phyloP scores from a whole-genome alignment of 2,888 invertebrate species.

The Pyrocoelia pectoralis region DNA sequence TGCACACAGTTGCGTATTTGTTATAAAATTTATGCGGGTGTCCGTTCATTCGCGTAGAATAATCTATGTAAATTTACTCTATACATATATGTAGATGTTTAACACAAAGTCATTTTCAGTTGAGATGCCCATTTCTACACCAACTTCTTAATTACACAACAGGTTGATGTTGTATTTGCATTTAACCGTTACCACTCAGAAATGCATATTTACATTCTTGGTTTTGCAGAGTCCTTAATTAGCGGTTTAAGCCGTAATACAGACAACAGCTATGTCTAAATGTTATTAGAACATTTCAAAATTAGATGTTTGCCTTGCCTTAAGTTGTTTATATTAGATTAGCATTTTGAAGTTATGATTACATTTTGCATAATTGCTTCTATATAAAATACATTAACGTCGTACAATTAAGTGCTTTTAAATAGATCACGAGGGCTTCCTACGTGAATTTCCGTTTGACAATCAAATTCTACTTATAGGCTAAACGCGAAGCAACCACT shows the following conservation, averaged over 20 bases:
- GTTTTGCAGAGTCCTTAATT: constrained; percentile 17
- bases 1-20: not conserved
- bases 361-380: constrained; percentile 22
- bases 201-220: constrained; percentile 21
- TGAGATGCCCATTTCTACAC: not conserved
- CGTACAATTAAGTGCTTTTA: constrained; percentile 6
- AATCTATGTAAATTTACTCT: constrained; percentile 12
- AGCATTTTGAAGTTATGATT: constrained; percentile 15
- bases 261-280: constrained; percentile 14
- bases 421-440: constrained; percentile 1
- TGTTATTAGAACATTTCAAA: constrained; percentile 16
- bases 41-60: constrained; percentile 1
- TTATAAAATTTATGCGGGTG: not conserved
- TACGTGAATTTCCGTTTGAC: too few relatives aligned
- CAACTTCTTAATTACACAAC: constrained; percentile 14
- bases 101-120: constrained; percentile 2
- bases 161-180: constrained; percentile 18
- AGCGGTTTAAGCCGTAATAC: constrained; percentile 18
- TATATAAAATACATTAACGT: constrained; percentile 20
- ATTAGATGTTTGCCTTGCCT: constrained; percentile 14
- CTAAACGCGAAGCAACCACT: too few relatives aligned
- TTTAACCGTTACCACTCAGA: constrained; percentile 4
- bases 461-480: too few relatives aligned
- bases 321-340: constrained; percentile 15
- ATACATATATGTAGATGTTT: constrained; percentile 8